Base-by-base conservation (phyloP, 2,797 vertebrate species). In the Falco berigora region DNA sequence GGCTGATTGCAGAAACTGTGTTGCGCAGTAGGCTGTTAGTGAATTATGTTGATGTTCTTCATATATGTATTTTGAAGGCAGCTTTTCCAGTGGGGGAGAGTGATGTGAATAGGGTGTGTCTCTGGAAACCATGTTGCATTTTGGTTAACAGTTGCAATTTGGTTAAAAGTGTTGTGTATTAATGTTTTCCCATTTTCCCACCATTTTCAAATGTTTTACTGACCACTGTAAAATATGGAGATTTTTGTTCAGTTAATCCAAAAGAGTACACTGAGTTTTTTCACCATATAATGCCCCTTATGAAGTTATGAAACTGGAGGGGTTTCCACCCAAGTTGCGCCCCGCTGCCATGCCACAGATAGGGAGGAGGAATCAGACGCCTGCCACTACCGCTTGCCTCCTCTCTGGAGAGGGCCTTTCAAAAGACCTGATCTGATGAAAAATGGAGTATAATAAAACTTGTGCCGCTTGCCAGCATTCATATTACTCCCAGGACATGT, bases 341-440 rank as follows among this genome's bases (percentile, higher is more conserved):
- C 22, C 24, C 23, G 6, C 24, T 38, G 20, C 42, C 9, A 7
- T 0, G 0, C 21, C 2, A 13, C 66, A 55, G 58, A 15, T 2
- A 1, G 28, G 18, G 47, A 67, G 27, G 27, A 44, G 19, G 18
- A 22, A 34, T 25, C 3, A 4, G 42, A 24, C 1, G 12, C 21
- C 40, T 72, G 22, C 6, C 1, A 3, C 23, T 74, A 8, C n/a
- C 0, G 1, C 22, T 58, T 0, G 1, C 36, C 19, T 75, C 34
- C 19, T 36, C 22, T 50, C 40, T 1, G 3, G 49, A 53, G 30
- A 52, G n/a, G n/a, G 46, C 30, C 59, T 83, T 73, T 50, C 23
- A 55, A 38, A 40, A 61, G 38, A 32, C 32, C 10, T 24, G 14
- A 23, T 40, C 69, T 59, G 90, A 12, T 91, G 30, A 62, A 79